Conservation (phyloP, 2,113 vertebrate species). For the Platichthys stellatus region DNA sequence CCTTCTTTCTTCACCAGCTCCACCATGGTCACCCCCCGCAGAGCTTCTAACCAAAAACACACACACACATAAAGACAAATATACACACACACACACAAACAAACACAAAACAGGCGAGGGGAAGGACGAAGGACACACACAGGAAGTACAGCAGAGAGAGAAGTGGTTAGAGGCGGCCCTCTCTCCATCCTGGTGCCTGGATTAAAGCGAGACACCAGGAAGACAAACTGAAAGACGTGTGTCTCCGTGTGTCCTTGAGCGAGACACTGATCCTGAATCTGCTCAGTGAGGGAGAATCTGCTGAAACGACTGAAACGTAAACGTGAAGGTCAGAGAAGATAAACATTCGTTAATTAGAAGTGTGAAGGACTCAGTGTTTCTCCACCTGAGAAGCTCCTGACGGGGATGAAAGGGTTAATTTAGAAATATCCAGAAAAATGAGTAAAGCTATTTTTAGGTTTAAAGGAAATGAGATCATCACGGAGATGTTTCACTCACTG, state of each 20-base stretch:
- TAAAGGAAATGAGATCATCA: too few relatives aligned
- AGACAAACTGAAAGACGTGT: background rate
- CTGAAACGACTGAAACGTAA: constrained; percentile 9
- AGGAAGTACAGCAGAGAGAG: constrained; percentile 43
- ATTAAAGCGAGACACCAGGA: constrained; percentile 32
- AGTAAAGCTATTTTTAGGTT: too few relatives aligned
- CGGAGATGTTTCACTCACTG: too few relatives aligned
- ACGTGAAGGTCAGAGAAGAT: constrained; percentile 33
- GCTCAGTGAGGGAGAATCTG: background rate
- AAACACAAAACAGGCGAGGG: constrained; percentile 1
- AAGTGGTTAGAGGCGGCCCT: constrained; percentile 39
- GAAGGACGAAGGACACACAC: constrained; percentile 1
- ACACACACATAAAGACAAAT: constrained; percentile 51
- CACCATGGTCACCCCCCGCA: constrained; percentile 93
- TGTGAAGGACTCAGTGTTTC: background rate
- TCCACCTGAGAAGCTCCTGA: background rate
- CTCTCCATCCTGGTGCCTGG: background rate
- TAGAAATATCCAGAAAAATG: too few relatives aligned
- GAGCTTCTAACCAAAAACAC: constrained; percentile 88
- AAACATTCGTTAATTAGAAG: constrained; percentile 21
- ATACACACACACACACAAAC: constrained; percentile 36
- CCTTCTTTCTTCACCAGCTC: constrained; percentile 97
- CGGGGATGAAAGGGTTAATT: constrained; percentile 9
- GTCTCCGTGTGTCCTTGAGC: constrained; percentile 25
- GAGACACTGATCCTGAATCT: background rate